A percentile compares a stretch with the other conserved stretches of the same genome.
These are phyloP conservation scores for Cabera pusaria DNA, from an alignment of 2,888 invertebrate species.

Conservation along the genomic window DNA sequence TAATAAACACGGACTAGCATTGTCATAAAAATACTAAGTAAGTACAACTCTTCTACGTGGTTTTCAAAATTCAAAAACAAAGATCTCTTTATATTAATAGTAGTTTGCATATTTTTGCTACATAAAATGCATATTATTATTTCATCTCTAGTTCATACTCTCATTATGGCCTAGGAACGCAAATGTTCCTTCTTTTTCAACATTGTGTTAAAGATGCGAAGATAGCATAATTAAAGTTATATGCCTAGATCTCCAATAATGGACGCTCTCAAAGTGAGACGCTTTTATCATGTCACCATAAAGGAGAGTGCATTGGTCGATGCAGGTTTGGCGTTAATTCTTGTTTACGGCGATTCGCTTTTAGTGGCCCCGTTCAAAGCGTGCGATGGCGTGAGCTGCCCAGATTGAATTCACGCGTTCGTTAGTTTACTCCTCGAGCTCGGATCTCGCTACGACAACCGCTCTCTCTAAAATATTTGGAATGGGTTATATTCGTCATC, in stretches of 20 bases:
- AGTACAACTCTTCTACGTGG: too few species aligned
- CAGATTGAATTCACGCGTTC: slow-evolving; percentile 49
- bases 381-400: slow-evolving; percentile 44
- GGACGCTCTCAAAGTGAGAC: slow-evolving; percentile 54
- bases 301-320: slow-evolving; percentile 75
- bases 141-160: too few species aligned
- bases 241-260: slow-evolving; percentile 30
- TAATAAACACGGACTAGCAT: too few species aligned
- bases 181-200: too few species aligned
- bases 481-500: too few species aligned
- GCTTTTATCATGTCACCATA: slow-evolving; percentile 74
- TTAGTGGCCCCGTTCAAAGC: slow-evolving; percentile 69
- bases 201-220: slow-evolving; percentile 6
- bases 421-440: slow-evolving; percentile 27
- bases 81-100: too few species aligned
- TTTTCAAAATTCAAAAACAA: too few species aligned
- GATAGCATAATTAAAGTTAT: slow-evolving; percentile 17
- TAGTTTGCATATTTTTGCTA: too few species aligned
- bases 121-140: too few species aligned
- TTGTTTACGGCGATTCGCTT: slow-evolving; percentile 79
- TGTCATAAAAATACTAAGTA: too few species aligned
- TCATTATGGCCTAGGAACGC: too few species aligned
- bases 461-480: slow-evolving; percentile 19
- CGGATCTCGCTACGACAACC: slow-evolving; percentile 11
- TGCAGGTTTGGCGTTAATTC: slow-evolving; percentile 77